Evolutionary conservation across 2,113 vertebrate genomes (phyloP), one percentile per base, ranked within the genome.

Genomic region (Notothenia coriiceps): DNA sequence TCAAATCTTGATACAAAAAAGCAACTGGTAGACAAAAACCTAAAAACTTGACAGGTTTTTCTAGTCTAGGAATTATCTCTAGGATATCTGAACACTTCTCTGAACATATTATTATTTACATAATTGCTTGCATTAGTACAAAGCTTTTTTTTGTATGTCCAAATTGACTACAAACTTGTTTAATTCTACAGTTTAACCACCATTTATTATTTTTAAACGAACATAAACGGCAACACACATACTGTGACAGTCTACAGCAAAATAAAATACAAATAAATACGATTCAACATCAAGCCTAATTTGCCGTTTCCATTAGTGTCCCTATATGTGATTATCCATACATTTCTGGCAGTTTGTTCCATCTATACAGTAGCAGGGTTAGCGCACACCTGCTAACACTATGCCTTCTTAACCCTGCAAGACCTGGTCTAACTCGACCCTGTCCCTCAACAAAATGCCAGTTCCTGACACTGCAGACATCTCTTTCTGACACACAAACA

Each of bases 1-100:
- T 83, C 70, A 92, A 79, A 87, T 79, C 50, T 61, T 55, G 49
- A 29, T 47, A 56, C 20, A 55, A 74, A 33, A 83, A 40, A 5
- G 15, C 43, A 6, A 5, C 17, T 29, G 18, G 9, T 60, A 17
- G 59, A 29, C 3, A 29, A 29, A 29, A 29, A 29, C 29, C 29
- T 63, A 17, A 62, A 50, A 74, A 69, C 15, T 54, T 54, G 22
- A 56, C 60, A 15, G 57, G n/a, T 4, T 54, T 70, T 52, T 59
- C 14, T 59, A 15, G 18, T 74, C 13, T 46, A 9, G 33, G 25
- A 22, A 52, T 64, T 40, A 66, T 55, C 33, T 49, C 12, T 55
- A 18, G 3, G 25, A 22, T 55, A 43, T 55, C 4, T 18, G 14
- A 72, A 46, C 8, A 17, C 51, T 29, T 29, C 29, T 29, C 29